Conservation (phyloP, 1,140 invertebrate species). For the Drosophila sp. region DNA sequence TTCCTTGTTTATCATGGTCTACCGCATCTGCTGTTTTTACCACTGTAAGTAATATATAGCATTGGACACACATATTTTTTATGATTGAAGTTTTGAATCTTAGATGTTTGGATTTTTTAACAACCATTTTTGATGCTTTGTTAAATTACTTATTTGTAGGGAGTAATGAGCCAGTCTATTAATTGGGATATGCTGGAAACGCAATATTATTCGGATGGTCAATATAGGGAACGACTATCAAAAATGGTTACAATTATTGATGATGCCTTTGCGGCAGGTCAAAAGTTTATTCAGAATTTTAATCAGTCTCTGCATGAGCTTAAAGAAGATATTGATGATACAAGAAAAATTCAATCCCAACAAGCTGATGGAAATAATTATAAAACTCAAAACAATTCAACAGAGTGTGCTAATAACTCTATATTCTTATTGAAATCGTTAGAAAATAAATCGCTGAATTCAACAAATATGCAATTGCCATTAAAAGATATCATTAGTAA, state of each 20-base stretch:
- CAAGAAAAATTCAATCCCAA: conserved; percentile 59
- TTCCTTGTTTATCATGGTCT: conserved; percentile 98
- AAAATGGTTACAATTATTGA: conserved; percentile 91
- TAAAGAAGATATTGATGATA: conserved; percentile 80
- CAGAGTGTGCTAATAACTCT: conserved; percentile 36
- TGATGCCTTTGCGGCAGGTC: conserved; percentile 91
- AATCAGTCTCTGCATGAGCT: conserved; percentile 86
- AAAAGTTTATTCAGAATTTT: conserved; percentile 92
- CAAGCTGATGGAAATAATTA: conserved; percentile 38
- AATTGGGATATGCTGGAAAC: conserved; percentile 96
- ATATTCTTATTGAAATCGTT: conserved; percentile 61
- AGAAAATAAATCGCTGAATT: conserved; percentile 41
- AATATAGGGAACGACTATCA: conserved; percentile 92
- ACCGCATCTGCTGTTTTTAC: conserved; percentile 98
- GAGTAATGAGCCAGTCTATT: conserved; percentile 97
- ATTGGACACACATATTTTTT: no score
- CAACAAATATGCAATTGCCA: conserved; percentile 41
- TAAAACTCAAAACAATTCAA: conserved; percentile 30
- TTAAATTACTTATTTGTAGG: conserved; percentile 86
- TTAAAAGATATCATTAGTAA: conserved; percentile 34
- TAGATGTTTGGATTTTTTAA: no score
- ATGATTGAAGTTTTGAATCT: no score
- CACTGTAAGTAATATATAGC: conserved; percentile 86
- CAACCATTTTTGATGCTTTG: no score
- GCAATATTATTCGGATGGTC: conserved; percentile 94